phyloP scores from a whole-genome alignment of 2,888 invertebrate species.

The Drosophila birchii region DNA sequence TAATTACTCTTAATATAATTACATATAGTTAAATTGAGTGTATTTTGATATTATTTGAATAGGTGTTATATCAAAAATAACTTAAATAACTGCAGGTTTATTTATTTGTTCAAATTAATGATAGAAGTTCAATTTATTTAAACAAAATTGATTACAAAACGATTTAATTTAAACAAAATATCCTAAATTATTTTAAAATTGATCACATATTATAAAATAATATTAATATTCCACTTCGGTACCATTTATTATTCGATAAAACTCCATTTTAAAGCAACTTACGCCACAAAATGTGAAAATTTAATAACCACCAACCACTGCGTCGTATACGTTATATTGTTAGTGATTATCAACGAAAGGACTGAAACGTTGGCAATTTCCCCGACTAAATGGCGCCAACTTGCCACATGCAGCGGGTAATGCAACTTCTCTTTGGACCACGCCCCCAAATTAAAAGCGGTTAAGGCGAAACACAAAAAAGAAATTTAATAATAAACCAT shows the following conservation, averaged over 20 bases:
- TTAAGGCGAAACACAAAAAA: conserved; percentile 8
- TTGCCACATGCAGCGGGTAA: conserved; percentile 16
- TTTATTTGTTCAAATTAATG: not conserved
- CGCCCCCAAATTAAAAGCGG: conserved; percentile 16
- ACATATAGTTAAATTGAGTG: not conserved
- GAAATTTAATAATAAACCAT: not conserved
- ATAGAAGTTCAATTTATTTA: not conserved
- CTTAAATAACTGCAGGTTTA: not conserved
- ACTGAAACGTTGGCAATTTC: conserved; percentile 15
- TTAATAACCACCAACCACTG: conserved; percentile 1
- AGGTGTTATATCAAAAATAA: not conserved
- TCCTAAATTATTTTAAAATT: no score
- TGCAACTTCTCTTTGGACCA: conserved; percentile 19
- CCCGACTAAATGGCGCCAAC: conserved; percentile 28
- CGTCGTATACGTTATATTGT: conserved; percentile 32
- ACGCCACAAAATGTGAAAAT: no score
- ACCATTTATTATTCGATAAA: not conserved
- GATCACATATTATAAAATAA: not conserved
- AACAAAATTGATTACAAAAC: not conserved
- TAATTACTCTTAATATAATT: no score
- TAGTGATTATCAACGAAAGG: conserved; percentile 9
- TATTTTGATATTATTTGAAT: not conserved
- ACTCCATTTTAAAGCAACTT: not conserved
- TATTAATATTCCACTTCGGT: not conserved
- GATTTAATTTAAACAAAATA: not conserved